A percentile compares a stretch with the other conserved stretches of the same genome.
These are phyloP conservation scores for Manacus vitellinus DNA, from an alignment of 2,113 vertebrate genomes.

Conservation along the genomic window DNA sequence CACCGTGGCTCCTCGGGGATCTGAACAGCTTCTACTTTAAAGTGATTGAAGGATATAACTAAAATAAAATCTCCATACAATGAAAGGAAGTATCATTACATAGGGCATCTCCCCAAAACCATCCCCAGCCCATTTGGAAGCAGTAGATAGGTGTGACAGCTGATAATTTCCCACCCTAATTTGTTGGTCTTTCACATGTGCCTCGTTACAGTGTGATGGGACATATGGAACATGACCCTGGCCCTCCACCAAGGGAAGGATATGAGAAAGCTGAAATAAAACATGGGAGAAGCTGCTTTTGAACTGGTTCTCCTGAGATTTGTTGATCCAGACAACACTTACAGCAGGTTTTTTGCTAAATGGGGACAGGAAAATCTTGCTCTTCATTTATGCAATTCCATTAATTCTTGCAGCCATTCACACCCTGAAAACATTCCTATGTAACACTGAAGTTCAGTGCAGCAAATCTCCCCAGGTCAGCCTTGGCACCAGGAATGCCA, in stretches of 20 bases:
- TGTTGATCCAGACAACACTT: background rate
- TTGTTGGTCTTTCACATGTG: background rate
- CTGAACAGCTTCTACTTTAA: background rate
- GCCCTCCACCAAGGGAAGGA: background rate
- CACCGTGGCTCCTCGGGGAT: background rate
- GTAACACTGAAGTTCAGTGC: background rate
- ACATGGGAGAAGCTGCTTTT: background rate
- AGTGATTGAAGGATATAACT: background rate
- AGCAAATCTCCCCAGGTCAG: background rate
- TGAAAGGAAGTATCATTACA: background rate
- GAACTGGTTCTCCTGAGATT: background rate
- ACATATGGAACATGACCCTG: background rate
- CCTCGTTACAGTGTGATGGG: rapidly evolving
- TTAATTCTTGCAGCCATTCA: background rate
- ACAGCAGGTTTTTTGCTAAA: background rate
- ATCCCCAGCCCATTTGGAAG: background rate
- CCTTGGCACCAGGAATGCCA: rapidly evolving
- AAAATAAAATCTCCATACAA: background rate
- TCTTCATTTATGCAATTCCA: background rate
- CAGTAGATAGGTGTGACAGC: background rate
- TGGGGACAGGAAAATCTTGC: background rate
- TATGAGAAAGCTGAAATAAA: background rate
- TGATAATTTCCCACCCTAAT: background rate
- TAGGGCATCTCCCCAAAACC: background rate
- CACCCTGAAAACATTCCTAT: background rate